These are phyloP conservation scores for Spatulosminthurus flaviceps DNA, from an alignment of 2,888 invertebrate genomes.

Conservation along the genomic window DNA sequence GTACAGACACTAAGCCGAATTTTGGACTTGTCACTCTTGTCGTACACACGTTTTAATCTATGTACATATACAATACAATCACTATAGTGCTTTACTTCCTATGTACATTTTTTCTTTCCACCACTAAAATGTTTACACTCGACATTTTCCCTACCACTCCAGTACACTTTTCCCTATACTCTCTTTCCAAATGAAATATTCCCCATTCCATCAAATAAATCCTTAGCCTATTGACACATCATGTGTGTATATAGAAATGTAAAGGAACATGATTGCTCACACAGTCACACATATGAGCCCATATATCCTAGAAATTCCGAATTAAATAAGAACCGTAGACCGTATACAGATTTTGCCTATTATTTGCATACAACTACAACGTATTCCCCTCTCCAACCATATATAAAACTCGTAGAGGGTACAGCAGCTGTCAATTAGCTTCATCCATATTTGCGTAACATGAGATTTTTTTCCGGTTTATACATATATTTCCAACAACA, in stretches of 20 bases:
- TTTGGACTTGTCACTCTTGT: conserved; percentile 19
- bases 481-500: too few species aligned
- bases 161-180: background rate
- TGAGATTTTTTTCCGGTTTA: too few species aligned
- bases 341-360: too few species aligned
- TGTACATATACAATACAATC: too few species aligned
- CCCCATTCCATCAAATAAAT: too few species aligned
- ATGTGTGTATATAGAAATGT: background rate
- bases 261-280: too few species aligned
- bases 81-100: too few species aligned
- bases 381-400: background rate
- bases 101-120: background rate
- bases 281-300: too few species aligned
- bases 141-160: background rate
- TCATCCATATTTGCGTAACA: background rate
- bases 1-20: background rate
- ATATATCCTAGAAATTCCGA: too few species aligned
- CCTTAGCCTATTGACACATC: background rate
- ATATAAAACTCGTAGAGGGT: background rate
- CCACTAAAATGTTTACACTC: background rate
- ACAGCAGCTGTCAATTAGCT: background rate
- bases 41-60: too few species aligned
- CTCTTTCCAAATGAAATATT: background rate
- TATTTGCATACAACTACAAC: background rate
- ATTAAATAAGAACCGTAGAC: too few species aligned